Base-by-base conservation (phyloP, 2,113 vertebrate species). In the Rhynchomys soricoides region DNA sequence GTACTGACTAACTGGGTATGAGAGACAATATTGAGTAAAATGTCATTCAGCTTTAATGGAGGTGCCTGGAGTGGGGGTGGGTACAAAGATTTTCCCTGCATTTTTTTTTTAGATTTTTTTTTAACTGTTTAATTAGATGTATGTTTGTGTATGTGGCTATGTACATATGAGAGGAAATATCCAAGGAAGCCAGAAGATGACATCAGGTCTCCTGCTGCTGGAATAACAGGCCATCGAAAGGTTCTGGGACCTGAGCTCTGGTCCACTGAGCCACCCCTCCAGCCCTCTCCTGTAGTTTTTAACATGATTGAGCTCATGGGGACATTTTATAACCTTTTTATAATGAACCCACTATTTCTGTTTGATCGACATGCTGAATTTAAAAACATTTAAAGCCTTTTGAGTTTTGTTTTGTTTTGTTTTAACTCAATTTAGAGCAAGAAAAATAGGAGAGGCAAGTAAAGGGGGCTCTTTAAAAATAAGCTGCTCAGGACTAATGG, bases 341-440 rank as follows among this genome's bases (percentile, higher is more conserved):
- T 71, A 66, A 40, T 82, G 26, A 81, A 34, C 57, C 55, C 12
- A 24, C 48, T 45, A 52, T 34, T 52, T 55, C 70, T 57, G 62
- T 34, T 81, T 26, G 7, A 52, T 70, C 37, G 52, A 62, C 62
- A 55, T 12, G 22, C 37, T 40, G 15, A 68, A 79, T 66, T 66
- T 52, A 68, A 81, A 90, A 91, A 43, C 37, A 55, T 55, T 50
- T 85, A 90, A 90, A 90, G 88, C n/a, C 57, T 77, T 90, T 78
- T 62, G 12, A 22, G 12, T 43, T 66, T 37, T n/a, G n/a, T 57
- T 64, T 64, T 64, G 1, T 64, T 71, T 13, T 34, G 37, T 57
- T 82, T 71, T 37, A 31, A 57, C 66, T 37, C 73, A 45, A 85
- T 45, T 45, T 85, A 85, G 40, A 45, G 8, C n/a, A 64, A 64